Base-by-base conservation (phyloP, 2,113 vertebrate species). In the Hemibagrus wyckioides region DNA sequence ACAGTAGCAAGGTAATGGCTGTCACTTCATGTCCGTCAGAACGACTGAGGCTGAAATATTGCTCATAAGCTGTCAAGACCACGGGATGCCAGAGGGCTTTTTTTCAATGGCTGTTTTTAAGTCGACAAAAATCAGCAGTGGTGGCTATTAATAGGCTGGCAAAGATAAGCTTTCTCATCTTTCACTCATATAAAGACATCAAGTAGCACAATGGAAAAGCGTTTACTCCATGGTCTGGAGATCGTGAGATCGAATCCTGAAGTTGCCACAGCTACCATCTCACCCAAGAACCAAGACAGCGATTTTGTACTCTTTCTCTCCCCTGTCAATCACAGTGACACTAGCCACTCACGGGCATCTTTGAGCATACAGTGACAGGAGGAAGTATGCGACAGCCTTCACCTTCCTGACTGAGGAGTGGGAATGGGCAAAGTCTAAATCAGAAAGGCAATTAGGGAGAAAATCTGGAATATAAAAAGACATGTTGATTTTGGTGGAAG, bases 1-100 rank as follows among this genome's bases (percentile, higher is more conserved):
- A 86, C 82, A 83, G 71, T 48, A 71, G 73, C 76, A 39, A 86
- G 81, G 82, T 86, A 89, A 86, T 86, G 59, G 85, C 85, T 86
- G 73, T 85, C 76, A 84, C 73, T 87, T 84, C 33, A 56, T 13
- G 71, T 87, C 52, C 57, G n/a, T 83, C 87, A 88, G 59, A 80
- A n/a, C 28, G 57, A 89, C 83, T 83, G 86, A 77, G 30, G 80
- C 86, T 82, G 59, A 82, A 85, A 83, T 89, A 89, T 89, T 84
- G 76, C 85, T 89, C 88, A 84, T 84, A 84, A 89, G 86, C 88
- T 86, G 85, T 85, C 85, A 86, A 86, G 88, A 86, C 80, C 59
- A 77, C 39, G 23, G 57, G 79, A 79, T 30, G 71, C 88, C 84
- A 80, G 80, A 57, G 73, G 81, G 83, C 61, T 75, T 71, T 83